Base-by-base conservation (phyloP, 2,797 vertebrate species). In the Propithecus perrieri region DNA sequence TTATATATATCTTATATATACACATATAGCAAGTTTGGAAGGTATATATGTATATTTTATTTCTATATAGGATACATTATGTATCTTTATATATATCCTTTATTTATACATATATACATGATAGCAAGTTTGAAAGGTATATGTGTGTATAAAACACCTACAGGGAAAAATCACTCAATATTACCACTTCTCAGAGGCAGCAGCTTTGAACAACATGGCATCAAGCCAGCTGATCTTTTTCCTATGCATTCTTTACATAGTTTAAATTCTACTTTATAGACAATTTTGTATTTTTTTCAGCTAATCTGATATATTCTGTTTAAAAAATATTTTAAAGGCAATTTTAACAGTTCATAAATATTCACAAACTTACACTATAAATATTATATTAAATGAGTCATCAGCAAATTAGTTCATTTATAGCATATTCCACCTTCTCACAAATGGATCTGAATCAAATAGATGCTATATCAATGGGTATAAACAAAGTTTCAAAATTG, bases 311-410 rank as follows among this genome's bases (percentile, higher is more conserved):
- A 63, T 63, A 84, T 46, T 22, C 33, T 71, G 4, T 85, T 88
- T 86, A 41, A 81, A 79, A 43, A 78, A 24, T 26, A n/a, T 75
- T 72, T 46, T 43, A 38, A 85, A 92, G 41, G 46, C 5, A 76
- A 75, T 81, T 88, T 85, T 71, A 95, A 85, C 94, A 67, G 81
- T 35, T 88, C 61, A 81, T 38, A 71, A 86, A 50, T 91, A 69
- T 76, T 91, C 67, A 89, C 15, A 88, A 79, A 43, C 57, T 74
- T 92, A 63, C 8, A 53, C 15, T 48, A 48, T 7, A 75, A 75
- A 38, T 76, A 86, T 12, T 83, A 22, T 24, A 65, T 87, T 90
- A 89, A 67, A 61, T 28, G 35, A 92, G 24, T 78, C 74, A 91
- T 90, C 90, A 76, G 28, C 4, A 87, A 91, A 72, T 79, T 76